Evolutionary conservation across 2,888 invertebrate genomes (phyloP), one percentile per base, ranked within the genome.

Genomic region (Eilema griseolum): DNA sequence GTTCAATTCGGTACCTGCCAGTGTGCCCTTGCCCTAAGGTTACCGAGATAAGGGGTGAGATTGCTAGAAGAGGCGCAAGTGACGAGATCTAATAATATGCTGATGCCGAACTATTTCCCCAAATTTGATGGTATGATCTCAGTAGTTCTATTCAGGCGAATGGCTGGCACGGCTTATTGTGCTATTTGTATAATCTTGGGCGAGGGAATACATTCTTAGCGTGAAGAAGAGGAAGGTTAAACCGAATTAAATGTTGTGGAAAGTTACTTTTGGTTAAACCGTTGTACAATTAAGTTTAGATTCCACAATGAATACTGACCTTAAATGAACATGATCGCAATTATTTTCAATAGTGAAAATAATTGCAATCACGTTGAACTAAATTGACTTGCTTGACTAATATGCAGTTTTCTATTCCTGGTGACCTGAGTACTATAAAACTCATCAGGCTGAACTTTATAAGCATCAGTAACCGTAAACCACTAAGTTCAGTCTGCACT

Each of bases 11-110:
- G 57, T 20, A 33, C 3, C n/a, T 31, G 23, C 20, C 20, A 52
- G 68, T 72, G 60, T 72, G 33, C 4, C 12, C 16, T 82, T 86
- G 85, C 86, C 63, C 60, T 78, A 87, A 89, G 89, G 84, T 79
- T 84, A 82, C 86, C 82, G 87, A 91, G 94, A 94, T 94, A 95
- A 95, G 93, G 86, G 86, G 88, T 86, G 91, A 89, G 90, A 93
- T 93, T 93, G 92, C 87, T 85, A 83, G 85, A 83, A 85, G 82
- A 79, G 80, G 76, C 81, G 79, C 79, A 85, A 84, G 83, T 78
- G 77, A 81, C 64, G 76, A 83, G 86, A 74, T 72, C 66, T 73
- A 72, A 69, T 74, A 73, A 69, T 70, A 70, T 69, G 57, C 72
- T 73, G 71, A 75, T 76, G 76, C 76, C 67, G 68, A 72, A 75